These are phyloP conservation scores for Acrocephalus kingi DNA, from an alignment of 2,113 vertebrate genomes.

Conservation along the genomic window DNA sequence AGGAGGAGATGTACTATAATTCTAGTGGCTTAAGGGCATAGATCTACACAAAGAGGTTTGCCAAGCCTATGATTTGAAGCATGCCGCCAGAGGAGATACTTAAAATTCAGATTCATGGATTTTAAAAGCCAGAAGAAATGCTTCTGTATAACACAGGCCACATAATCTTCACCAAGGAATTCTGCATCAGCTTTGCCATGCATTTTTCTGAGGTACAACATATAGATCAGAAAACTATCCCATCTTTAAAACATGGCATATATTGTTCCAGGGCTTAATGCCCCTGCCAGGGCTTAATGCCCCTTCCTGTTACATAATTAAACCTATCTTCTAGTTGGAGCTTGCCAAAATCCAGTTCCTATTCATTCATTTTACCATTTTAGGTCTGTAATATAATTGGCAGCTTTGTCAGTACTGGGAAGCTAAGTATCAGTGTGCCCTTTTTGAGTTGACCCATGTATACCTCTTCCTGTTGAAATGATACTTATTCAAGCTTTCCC, in stretches of 20 bases:
- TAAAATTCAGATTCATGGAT: conserved; percentile 28
- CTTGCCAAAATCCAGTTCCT: not conserved
- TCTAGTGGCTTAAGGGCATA: conserved; percentile 5
- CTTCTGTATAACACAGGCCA: not conserved
- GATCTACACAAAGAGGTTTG: not conserved
- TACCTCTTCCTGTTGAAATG: not conserved
- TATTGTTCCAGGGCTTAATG: not conserved
- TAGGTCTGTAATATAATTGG: not conserved
- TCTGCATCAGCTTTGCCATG: not conserved
- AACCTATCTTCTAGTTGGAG: not conserved
- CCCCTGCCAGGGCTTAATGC: not conserved
- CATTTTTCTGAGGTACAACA: not conserved
- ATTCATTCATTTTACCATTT: not conserved
- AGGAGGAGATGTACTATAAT: not conserved
- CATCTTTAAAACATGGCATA: not conserved
- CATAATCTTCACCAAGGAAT: not conserved
- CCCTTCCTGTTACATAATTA: not conserved
- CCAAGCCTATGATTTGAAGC: conserved; percentile 21
- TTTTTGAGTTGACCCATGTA: not conserved
- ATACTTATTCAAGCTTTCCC: not conserved
- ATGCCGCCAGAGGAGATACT: not conserved
- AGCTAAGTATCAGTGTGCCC: not conserved
- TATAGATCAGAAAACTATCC: not conserved
- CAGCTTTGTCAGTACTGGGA: not conserved
- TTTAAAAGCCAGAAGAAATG: conserved; percentile 25